Base-by-base conservation (phyloP, 2,888 invertebrate genomes). In the Sericinus montela region DNA sequence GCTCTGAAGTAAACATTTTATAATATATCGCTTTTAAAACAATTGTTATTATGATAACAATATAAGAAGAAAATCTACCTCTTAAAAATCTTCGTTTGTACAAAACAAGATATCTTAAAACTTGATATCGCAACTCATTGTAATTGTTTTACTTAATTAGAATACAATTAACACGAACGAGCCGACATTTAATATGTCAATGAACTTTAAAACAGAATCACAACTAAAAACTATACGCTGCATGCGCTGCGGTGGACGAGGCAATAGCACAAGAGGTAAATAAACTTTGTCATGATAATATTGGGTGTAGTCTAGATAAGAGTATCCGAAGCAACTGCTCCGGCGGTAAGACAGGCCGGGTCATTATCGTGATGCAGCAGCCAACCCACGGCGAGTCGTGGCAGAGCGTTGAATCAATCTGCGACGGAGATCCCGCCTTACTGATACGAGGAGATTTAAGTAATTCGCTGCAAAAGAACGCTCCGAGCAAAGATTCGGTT, bases 311-410 rank as follows among this genome's bases (percentile, higher is more conserved):
- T 6, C 25, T 10, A 39, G 28, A 39, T 39, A 39, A 39, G 28
- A 6, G 23, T 13, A 23, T 38, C 23, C 11, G n/a, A 25, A 13
- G 32, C 32, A 32, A 32, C 11, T 9, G 25, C 10, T 13, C 39
- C 13, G 25, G 1, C 39, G 14, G 28, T 14, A 40, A 40, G 39
- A 29, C 39, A 14, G 10, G 25, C 13, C 10, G 39, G 39, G 29
- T 40, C 39, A 41, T 50, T 40, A 51, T 57, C 54, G 56, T 57
- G 53, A 48, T 40, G 47, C 34, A 37, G 8, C 36, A 14, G 19
- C 19, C 37, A 19, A 28, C 35, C 28, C 48, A 30, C 43, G 38
- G 45, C 35, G 11, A 29, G 16, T 11, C 39, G 23, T 42, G 28
- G 40, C 51, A 35, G 30, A 41, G 16, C 30, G 4, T 6, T 40